Percentiles rank a stretch among this genome's conserved stretches.
These are phyloP conservation scores for Chrysina gloriosa DNA, from an alignment of 2,888 invertebrate genomes.

Conservation along the genomic window DNA sequence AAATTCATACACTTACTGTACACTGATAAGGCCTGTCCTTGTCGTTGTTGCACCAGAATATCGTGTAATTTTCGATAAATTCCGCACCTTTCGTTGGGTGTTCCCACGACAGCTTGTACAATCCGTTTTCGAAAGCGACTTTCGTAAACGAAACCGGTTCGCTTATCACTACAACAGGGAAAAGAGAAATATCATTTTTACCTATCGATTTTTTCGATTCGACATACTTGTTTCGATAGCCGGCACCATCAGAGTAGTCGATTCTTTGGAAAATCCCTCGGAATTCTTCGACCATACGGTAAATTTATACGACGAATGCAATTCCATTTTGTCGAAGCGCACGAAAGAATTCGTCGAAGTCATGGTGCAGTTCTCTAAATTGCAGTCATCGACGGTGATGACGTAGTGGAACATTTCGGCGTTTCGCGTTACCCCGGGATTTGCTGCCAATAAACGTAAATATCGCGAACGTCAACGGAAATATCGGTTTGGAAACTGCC, in stretches of 20 bases:
- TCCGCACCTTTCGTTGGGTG: slow-evolving; percentile 66
- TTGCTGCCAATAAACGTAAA: slow-evolving; percentile 84
- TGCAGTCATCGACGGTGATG: background rate
- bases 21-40: slow-evolving; percentile 61
- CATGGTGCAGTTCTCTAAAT: background rate
- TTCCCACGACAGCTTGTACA: slow-evolving; percentile 82
- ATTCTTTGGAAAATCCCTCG: slow-evolving; percentile 70
- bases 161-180: slow-evolving; percentile 49
- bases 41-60: slow-evolving; percentile 75
- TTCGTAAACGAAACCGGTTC: slow-evolving; percentile 48
- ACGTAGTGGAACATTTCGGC: slow-evolving; percentile 80
- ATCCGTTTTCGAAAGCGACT: slow-evolving; percentile 76
- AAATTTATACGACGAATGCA: slow-evolving; percentile 66
- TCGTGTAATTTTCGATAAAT: slow-evolving; percentile 76
- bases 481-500: slow-evolving; percentile 75
- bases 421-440: slow-evolving; percentile 77
- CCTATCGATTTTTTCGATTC: background rate
- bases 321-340: slow-evolving; percentile 68
- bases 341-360: slow-evolving; percentile 68
- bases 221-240: slow-evolving; percentile 67
- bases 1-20: slow-evolving; percentile 60
- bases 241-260: slow-evolving; percentile 73
- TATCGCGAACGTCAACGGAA: slow-evolving; percentile 56
- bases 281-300: slow-evolving; percentile 74
- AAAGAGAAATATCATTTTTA: background rate